Percentiles rank a stretch among this genome's conserved stretches.
Evolutionary conservation across 2,888 invertebrate species (phyloP).

Genomic region (Eupithecia abbreviata): DNA sequence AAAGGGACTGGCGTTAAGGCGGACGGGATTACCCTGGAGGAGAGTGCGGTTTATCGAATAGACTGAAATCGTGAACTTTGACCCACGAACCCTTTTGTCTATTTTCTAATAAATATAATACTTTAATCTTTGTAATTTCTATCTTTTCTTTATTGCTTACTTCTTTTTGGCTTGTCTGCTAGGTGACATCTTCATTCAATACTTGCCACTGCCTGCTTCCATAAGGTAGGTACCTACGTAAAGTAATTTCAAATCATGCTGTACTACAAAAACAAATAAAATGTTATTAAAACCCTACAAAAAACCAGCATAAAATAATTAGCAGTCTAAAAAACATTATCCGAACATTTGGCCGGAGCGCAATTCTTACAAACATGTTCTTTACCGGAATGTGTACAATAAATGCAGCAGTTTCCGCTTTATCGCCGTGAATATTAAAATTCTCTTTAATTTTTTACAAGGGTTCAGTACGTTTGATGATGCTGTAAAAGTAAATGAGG

Average conservation of each 20-base stretch:
- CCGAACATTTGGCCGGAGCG: conserved; percentile 31
- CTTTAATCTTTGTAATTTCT: no score
- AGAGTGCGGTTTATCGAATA: no score
- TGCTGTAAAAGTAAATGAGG: conserved; percentile 22
- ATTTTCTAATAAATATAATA: no score
- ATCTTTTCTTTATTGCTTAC: no score
- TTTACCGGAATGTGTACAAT: conserved; percentile 56
- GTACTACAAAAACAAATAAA: background rate
- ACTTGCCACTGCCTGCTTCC: background rate
- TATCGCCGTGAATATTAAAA: conserved; percentile 54
- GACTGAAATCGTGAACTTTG: no score
- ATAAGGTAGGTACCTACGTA: background rate
- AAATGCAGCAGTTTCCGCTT: conserved; percentile 59
- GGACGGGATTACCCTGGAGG: no score
- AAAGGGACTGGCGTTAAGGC: no score
- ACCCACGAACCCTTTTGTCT: no score
- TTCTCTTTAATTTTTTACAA: conserved; percentile 33
- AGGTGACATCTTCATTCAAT: no score
- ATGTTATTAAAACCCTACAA: background rate
- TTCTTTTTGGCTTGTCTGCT: no score
- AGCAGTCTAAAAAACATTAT: conserved; percentile 31
- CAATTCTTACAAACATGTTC: conserved; percentile 45
- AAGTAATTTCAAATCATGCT: background rate
- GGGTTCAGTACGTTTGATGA: conserved; percentile 37
- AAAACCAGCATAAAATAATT: conserved; percentile 20